Evolutionary conservation across 2,113 vertebrate genomes (phyloP).

Genomic region (Sprattus sprattus): DNA sequence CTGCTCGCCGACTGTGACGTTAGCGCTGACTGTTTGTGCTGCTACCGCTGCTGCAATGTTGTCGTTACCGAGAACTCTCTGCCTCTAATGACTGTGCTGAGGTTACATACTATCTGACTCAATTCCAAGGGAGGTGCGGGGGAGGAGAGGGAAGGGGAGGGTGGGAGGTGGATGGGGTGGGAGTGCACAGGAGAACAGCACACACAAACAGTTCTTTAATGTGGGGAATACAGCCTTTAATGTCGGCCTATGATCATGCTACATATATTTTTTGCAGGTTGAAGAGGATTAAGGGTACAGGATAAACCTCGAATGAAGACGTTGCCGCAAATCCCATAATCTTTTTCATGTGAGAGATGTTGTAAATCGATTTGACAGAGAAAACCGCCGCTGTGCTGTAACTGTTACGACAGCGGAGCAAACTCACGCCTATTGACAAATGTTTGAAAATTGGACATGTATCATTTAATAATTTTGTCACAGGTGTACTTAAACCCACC

Average conservation of each 20-base stretch:
- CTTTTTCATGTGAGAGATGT: not conserved
- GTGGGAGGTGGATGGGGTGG: not conserved
- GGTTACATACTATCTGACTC: not conserved
- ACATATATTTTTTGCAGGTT: not conserved
- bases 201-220: not conserved
- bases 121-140: not conserved
- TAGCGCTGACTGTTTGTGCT: not conserved
- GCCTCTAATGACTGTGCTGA: not conserved
- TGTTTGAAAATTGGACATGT: not conserved
- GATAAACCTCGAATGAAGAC: constrained; percentile 4
- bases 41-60: not conserved
- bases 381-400: not conserved
- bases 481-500: not conserved
- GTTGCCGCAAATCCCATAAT: constrained; percentile 5
- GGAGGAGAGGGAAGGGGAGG: not conserved
- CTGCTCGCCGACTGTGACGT: not conserved
- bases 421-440: not conserved
- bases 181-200: not conserved
- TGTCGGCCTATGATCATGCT: not conserved
- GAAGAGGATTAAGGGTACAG: constrained; percentile 10
- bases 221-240: not conserved
- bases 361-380: not conserved
- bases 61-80: not conserved
- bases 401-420: not conserved
- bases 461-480: not conserved